These are phyloP conservation scores for Eremophila alpestris DNA, from an alignment of 2,797 vertebrate species.

Conservation along the genomic window DNA sequence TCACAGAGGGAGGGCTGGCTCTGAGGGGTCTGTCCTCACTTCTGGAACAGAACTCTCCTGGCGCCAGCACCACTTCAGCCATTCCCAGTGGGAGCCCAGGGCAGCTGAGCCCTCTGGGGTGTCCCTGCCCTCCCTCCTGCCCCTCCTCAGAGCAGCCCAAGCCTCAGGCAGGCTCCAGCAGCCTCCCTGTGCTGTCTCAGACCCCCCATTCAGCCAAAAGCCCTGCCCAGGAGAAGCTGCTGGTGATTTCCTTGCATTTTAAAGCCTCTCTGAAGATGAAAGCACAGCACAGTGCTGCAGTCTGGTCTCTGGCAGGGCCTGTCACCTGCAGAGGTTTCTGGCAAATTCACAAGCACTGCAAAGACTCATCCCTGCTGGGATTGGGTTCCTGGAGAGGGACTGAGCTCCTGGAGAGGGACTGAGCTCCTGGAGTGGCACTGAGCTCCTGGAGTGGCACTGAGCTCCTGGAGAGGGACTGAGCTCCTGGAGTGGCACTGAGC, in stretches of 20 bases:
- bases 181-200: rapidly evolving
- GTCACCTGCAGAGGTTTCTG: background rate
- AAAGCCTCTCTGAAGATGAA: background rate
- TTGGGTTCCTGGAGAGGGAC: no score
- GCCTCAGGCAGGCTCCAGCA: background rate
- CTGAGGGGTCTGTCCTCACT: rapidly evolving
- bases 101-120: background rate
- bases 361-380: background rate
- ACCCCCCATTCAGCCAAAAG: background rate
- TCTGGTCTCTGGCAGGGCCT: background rate
- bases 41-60: rapidly evolving
- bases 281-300: background rate
- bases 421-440: no score
- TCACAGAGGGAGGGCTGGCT: background rate
- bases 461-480: no score
- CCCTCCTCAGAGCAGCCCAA: background rate
- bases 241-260: background rate
- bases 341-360: rapidly evolving
- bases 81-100: rapidly evolving
- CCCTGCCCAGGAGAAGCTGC: background rate
- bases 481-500: background rate
- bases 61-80: background rate
- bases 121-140: background rate
- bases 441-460: no score
- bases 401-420: no score